A percentile compares a stretch with the other conserved stretches of the same genome.
phyloP scores from a whole-genome alignment of 92 coral and sea anemone species.

The Phymanthus crucifer region DNA sequence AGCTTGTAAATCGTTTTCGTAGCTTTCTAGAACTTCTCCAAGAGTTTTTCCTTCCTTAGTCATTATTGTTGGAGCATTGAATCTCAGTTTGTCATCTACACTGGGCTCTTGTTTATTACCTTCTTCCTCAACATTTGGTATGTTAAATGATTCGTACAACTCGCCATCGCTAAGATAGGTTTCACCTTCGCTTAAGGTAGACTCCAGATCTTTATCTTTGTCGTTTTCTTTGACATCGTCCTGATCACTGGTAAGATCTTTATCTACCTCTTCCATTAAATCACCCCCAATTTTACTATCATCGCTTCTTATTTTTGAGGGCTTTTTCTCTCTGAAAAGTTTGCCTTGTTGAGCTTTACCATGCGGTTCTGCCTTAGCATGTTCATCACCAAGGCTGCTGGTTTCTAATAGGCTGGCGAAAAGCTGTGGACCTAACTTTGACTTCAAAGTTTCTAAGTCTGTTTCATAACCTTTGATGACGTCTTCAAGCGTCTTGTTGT shows the following conservation, averaged over 20 bases:
- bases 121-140: background rate
- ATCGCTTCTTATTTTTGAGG: background rate
- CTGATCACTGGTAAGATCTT: background rate
- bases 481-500: constrained; percentile 57
- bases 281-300: background rate
- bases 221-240: background rate
- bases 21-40: constrained; percentile 44
- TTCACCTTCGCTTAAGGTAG: background rate
- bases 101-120: background rate
- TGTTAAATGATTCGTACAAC: background rate
- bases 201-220: background rate
- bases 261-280: background rate
- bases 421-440: constrained; percentile 55
- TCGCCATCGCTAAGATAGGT: background rate
- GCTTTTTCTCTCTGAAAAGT: background rate
- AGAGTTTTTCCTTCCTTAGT: constrained; percentile 45
- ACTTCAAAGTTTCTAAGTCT: constrained; percentile 48
- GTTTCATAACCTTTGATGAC: constrained; percentile 51
- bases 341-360: background rate
- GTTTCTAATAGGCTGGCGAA: constrained; percentile 9
- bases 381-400: background rate
- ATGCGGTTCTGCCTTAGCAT: background rate
- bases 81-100: background rate
- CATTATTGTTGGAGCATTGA: constrained; percentile 46
- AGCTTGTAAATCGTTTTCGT: constrained; percentile 39